Evolutionary conservation across 2,888 invertebrate genomes (phyloP).

Genomic region (Aphodius sticticus): DNA sequence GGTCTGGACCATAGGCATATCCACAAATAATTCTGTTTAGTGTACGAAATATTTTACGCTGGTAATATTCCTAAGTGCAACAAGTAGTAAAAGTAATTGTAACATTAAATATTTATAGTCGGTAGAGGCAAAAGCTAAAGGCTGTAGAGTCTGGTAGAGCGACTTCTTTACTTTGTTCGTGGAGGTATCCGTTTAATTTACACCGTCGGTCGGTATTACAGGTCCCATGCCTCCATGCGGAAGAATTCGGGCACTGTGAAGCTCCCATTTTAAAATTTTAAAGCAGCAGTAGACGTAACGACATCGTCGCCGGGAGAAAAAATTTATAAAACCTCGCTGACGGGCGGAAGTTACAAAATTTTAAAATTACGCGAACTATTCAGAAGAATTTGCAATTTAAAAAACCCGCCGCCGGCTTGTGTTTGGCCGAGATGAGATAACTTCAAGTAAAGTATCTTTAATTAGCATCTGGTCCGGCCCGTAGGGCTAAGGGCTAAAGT

Average conservation of each 20-base stretch:
- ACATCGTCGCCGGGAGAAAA: neutral
- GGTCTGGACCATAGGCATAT: neutral
- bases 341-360: neutral
- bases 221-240: neutral
- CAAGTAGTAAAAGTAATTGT: conserved; percentile 4
- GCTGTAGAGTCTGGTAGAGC: neutral
- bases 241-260: neutral
- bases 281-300: neutral
- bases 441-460: neutral
- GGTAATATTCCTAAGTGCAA: neutral
- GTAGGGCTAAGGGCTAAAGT: neutral
- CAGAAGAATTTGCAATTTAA: neutral
- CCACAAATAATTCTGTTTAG: neutral
- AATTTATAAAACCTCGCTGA: neutral
- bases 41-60: neutral
- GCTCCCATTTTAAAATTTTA: neutral
- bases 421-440: neutral
- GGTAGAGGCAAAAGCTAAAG: neutral
- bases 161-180: neutral
- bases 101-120: neutral
- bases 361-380: neutral
- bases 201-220: neutral
- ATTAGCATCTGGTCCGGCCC: neutral
- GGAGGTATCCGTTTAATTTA: neutral
- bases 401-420: neutral